phyloP scores from a whole-genome alignment of 2,888 invertebrate species.

The Asteroscopus sphinx region DNA sequence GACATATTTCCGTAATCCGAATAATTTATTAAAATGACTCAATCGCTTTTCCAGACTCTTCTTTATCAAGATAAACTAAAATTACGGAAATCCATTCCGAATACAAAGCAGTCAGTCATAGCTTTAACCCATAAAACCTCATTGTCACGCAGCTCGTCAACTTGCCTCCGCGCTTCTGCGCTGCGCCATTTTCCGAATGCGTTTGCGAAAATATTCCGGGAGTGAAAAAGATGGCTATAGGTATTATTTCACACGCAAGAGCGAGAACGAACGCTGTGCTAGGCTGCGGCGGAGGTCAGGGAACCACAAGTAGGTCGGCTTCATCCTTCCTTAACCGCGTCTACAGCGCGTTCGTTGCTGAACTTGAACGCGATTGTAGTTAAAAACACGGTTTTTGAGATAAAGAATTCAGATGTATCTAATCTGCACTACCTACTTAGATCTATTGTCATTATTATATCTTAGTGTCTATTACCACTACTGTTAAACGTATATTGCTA shows the following conservation, averaged over 20 bases:
- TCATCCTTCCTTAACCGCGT: conserved; percentile 85
- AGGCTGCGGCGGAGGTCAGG: conserved; percentile 87
- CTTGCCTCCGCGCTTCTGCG: conserved; percentile 70
- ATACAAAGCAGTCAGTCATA: conserved; percentile 50
- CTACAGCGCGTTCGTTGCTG: conserved; percentile 76
- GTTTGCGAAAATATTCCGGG: conserved; percentile 88
- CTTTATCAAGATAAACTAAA: conserved; percentile 41
- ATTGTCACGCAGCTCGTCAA: conserved; percentile 75
- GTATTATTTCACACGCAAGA: conserved; percentile 38
- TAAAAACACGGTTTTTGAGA: conserved; percentile 85
- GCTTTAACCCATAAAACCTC: conserved; percentile 70
- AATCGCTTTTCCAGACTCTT: conserved; percentile 10
- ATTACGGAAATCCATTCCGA: conserved; percentile 39
- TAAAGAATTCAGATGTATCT: conserved; percentile 65
- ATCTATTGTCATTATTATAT: conserved; percentile 27
- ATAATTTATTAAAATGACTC: conserved; percentile 17
- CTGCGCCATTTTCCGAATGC: conserved; percentile 84
- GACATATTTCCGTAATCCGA: conserved; percentile 7
- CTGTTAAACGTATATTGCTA: conserved; percentile 2
- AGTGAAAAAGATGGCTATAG: conserved; percentile 73
- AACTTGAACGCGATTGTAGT: conserved; percentile 81
- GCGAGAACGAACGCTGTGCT: conserved; percentile 74
- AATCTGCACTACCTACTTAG: conserved; percentile 45
- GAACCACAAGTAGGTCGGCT: conserved; percentile 89
- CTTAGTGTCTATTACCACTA: conserved; percentile 11